Conservation (phyloP, 1,140 invertebrate genomes). For the Schmidtea mediterranea region DNA sequence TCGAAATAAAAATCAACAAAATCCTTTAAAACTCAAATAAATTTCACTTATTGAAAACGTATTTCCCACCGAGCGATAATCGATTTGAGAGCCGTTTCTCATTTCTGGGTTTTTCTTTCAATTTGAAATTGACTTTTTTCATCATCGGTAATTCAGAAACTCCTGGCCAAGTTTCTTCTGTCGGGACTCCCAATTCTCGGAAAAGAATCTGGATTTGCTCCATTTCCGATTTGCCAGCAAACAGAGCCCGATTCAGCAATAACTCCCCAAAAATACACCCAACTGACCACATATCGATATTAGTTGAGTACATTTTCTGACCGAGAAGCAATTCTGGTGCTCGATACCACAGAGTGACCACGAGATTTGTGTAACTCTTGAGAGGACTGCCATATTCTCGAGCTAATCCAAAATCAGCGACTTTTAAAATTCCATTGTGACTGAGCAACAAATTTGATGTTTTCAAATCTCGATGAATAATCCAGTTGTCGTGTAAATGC, state of each 20-base stretch:
- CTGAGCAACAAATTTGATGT: conserved; percentile 89
- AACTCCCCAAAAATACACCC: too few relatives aligned
- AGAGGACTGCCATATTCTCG: conserved; percentile 87
- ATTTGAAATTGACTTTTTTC: too few relatives aligned
- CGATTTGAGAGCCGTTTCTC: conserved; percentile 72
- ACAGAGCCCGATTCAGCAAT: too few relatives aligned
- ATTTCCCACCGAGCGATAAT: conserved; percentile 94
- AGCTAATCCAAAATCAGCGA: conserved; percentile 89
- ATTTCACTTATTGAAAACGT: conserved; percentile 73
- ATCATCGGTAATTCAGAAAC: too few relatives aligned
- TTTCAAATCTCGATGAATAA: conserved; percentile 85
- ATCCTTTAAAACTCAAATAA: conserved; percentile 10
- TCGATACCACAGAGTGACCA: conserved; percentile 92
- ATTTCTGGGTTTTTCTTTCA: too few relatives aligned
- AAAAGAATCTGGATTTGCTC: too few relatives aligned
- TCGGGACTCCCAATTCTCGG: too few relatives aligned
- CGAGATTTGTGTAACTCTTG: conserved; percentile 75
- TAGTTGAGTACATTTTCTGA: too few relatives aligned
- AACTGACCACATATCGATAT: too few relatives aligned
- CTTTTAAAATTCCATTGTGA: conserved; percentile 53
- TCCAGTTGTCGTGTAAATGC: conserved; percentile 96
- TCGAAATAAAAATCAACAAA: conserved; percentile 37
- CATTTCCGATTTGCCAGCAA: too few relatives aligned
- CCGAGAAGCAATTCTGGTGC: conserved; percentile 65
- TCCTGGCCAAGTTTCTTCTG: too few relatives aligned